Evolutionary conservation across 1,140 invertebrate species (phyloP).

Genomic region (Planococcus citri): DNA sequence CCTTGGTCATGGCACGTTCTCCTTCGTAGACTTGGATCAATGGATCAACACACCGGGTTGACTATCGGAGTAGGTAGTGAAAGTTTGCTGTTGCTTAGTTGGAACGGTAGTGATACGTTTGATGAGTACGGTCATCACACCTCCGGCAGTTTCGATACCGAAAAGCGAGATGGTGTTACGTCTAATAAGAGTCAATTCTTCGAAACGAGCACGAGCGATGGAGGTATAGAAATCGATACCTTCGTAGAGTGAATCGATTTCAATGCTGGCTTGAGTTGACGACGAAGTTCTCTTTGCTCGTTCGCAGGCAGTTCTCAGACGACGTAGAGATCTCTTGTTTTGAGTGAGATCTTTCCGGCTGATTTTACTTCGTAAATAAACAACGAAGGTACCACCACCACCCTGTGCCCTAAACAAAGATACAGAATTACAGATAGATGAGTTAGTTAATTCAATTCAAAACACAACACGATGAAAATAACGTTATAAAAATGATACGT

Average conservation of each 20-base stretch:
- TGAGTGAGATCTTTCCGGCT: constrained; percentile 81
- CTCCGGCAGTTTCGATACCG: constrained; percentile 94
- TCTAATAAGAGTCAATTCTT: constrained; percentile 88
- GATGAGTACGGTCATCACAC: constrained; percentile 91
- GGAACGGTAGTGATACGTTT: constrained; percentile 93
- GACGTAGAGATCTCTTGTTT: constrained; percentile 82
- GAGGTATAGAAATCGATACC: constrained; percentile 94
- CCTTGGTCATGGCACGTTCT: constrained; percentile 85
- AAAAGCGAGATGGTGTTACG: constrained; percentile 85
- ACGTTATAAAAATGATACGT: constrained; percentile 34
- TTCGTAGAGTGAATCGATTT: constrained; percentile 87
- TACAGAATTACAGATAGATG: constrained; percentile 1
- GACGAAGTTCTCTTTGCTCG: too few relatives aligned
- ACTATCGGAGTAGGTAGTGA: constrained; percentile 93
- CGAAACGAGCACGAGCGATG: constrained; percentile 86
- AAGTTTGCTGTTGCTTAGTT: constrained; percentile 89
- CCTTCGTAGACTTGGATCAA: constrained; percentile 80
- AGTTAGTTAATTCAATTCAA: background rate
- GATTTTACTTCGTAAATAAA: constrained; percentile 95
- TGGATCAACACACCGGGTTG: constrained; percentile 89
- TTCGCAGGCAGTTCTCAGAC: too few relatives aligned
- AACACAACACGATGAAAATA: constrained; percentile 37
- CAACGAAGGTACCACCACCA: constrained; percentile 95
- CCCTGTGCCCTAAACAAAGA: constrained; percentile 28
- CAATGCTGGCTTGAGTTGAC: too few relatives aligned